These are phyloP conservation scores for Cotesia typhae DNA, from an alignment of 1,140 invertebrate species.

Conservation along the genomic window DNA sequence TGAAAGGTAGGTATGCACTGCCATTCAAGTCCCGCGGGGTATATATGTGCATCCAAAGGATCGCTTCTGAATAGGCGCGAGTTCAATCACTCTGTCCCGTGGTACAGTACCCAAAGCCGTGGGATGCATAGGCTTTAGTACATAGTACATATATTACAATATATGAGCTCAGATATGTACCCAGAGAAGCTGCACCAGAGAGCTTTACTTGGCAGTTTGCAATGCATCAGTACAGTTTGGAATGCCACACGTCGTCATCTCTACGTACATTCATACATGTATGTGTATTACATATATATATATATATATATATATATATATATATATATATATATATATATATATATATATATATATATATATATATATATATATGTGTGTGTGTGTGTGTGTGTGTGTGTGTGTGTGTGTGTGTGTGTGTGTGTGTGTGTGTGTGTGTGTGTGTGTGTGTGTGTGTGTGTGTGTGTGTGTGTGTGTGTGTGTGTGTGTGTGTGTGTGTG, in stretches of 20 bases:
- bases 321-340: no score
- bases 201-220: constrained; percentile 17
- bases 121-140: not conserved
- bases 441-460: no score
- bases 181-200: not conserved
- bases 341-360: no score
- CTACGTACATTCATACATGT: not conserved
- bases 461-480: no score
- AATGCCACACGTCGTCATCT: constrained; percentile 6
- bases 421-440: no score
- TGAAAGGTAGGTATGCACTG: constrained; percentile 20
- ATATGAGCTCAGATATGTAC: not conserved
- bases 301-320: no score
- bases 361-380: no score
- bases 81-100: constrained; percentile 28
- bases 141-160: not conserved
- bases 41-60: constrained; percentile 39
- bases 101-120: not conserved
- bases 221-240: constrained; percentile 29
- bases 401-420: no score
- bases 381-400: no score
- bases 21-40: constrained; percentile 50
- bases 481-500: no score
- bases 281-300: not conserved
- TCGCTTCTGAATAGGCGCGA: constrained; percentile 22